These are phyloP conservation scores for Megaleporinus macrocephalus DNA, from an alignment of 2,113 vertebrate genomes.

Conservation along the genomic window DNA sequence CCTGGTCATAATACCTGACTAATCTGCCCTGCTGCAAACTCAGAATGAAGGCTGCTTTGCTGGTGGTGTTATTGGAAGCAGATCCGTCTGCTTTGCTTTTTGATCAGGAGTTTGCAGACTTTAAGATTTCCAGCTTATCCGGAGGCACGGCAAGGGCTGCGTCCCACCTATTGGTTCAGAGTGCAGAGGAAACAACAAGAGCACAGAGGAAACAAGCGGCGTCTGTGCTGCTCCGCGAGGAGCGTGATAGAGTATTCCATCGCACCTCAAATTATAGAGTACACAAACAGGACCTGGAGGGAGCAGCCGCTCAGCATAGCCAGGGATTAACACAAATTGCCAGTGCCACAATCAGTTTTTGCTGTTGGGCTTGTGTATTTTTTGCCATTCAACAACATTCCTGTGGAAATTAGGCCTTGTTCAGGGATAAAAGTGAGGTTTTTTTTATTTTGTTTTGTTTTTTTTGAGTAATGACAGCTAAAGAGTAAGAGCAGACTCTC, in stretches of 20 bases:
- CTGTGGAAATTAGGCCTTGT: background rate
- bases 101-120: conserved; percentile 57
- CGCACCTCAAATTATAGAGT: conserved; percentile 56
- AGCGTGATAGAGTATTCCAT: conserved; percentile 47
- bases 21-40: conserved; percentile 65
- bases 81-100: conserved; percentile 48
- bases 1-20: conserved; percentile 71
- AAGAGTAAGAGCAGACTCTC: background rate
- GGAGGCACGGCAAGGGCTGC: conserved; percentile 54
- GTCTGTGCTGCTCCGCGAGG: background rate
- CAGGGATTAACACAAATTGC: conserved; percentile 54
- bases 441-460: no score
- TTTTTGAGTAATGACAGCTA: background rate
- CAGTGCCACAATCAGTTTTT: conserved; percentile 11
- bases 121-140: conserved; percentile 66
- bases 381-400: background rate
- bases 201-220: conserved; percentile 35
- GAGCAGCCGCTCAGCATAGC: background rate
- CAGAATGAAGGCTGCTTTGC: conserved; percentile 56
- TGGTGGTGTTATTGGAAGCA: conserved; percentile 58
- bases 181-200: conserved; percentile 34
- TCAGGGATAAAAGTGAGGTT: background rate
- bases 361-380: conserved; percentile 31
- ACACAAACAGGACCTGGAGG: conserved; percentile 45
- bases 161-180: conserved; percentile 7